Evolutionary conservation across 2,888 invertebrate species (phyloP).

Genomic region (Amblyjoppa fuscipennis): DNA sequence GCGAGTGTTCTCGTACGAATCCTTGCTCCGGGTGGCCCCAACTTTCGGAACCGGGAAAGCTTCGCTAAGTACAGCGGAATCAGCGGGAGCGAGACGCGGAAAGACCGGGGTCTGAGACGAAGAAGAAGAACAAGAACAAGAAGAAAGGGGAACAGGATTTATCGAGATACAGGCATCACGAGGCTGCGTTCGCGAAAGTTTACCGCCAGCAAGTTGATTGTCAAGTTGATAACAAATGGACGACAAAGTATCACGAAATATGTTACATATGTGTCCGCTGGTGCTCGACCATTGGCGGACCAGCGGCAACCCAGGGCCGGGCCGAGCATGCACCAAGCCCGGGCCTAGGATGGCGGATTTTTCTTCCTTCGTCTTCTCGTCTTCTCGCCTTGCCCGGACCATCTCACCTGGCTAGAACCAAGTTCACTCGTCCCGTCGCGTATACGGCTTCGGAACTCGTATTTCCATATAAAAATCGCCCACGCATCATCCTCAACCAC

Average conservation of each 20-base stretch:
- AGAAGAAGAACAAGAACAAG: not conserved
- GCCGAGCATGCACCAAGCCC: too few species aligned
- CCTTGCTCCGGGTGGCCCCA: slow-evolving; percentile 47
- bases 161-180: slow-evolving; percentile 13
- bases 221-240: slow-evolving; percentile 56
- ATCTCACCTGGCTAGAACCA: too few species aligned
- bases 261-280: not conserved
- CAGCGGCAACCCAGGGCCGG: too few species aligned
- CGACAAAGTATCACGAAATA: not conserved
- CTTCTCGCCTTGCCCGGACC: too few species aligned
- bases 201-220: slow-evolving; percentile 49
- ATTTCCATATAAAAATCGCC: slow-evolving; percentile 57
- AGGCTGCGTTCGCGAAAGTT: slow-evolving; percentile 48
- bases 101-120: not conserved
- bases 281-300: too few species aligned
- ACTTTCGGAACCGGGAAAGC: slow-evolving; percentile 55
- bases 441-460: slow-evolving; percentile 21
- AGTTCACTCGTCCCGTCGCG: slow-evolving; percentile 22
- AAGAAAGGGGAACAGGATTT: slow-evolving; percentile 34
- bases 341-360: too few species aligned
- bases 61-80: slow-evolving; percentile 62
- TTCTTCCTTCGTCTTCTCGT: too few species aligned
- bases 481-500: slow-evolving; percentile 5
- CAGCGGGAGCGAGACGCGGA: slow-evolving; percentile 24
- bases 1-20: slow-evolving; percentile 51